Base-by-base conservation (phyloP, 1,140 invertebrate genomes). In the Musca vetustissima region DNA sequence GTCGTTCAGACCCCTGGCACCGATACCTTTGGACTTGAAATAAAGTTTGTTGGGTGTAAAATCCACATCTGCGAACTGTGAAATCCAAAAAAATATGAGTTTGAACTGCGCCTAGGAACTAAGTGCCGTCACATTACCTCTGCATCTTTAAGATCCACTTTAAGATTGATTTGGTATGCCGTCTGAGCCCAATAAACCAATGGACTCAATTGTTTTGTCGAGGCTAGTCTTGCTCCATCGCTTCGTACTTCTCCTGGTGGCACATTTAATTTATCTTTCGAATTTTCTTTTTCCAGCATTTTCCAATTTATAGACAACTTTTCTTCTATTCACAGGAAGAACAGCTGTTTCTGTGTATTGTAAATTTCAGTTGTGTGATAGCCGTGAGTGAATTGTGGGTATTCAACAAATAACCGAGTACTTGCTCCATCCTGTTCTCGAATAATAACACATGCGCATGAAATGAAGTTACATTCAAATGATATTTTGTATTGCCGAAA, bases 161-260 rank as follows among this genome's bases (percentile, higher is more conserved):
- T 92, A 11, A 97, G 81, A 19, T 89, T 90, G 43, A 97, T 80
- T 70, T 86, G 86, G 72, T 87, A 85, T 74, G 90, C 89, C 36
- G 91, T 94, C 87, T 97, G 94, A 14, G 94, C 93, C 94, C 95
- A 98, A 83, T 94, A 96, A 1, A 97, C 93, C 82, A 95, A 94
- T 3, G 94, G 94, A 80, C 90, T 93, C 49, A 89, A 21, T 2
- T 43, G 36, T 43, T 43, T 32, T 32, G 9, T 9, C 28, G 9
- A 32, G 9, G 28, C n/a, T n/a, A n/a, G 28, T 28, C 28, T 28
- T 3, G 3, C 8, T 28, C 28, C 28, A 4, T 28, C 36, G 6
- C 13, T 43, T 13, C 11, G 36, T 9, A 2, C 36, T 8, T 43
- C 11, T 43, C 6, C 36, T 2, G 36, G 1, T 13, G 36, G 13